Percentiles rank a stretch among this genome's conserved stretches.
Conservation (phyloP, 1,140 invertebrate genomes). For the Drosophila yakuba region DNA sequence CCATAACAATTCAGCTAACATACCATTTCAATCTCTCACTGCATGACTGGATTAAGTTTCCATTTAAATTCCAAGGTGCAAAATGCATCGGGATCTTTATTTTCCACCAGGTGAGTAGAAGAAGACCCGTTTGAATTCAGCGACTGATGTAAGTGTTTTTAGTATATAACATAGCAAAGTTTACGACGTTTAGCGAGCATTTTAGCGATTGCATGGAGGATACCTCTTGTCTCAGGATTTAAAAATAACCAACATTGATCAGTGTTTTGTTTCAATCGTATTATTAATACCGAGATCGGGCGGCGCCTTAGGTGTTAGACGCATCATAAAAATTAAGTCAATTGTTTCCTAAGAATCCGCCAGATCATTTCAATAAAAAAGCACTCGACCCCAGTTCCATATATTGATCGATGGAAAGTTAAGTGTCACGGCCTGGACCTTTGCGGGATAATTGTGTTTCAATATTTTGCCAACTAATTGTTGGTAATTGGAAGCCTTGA, state of each 20-base stretch:
- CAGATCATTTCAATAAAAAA: slow-evolving; percentile 41
- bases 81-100: slow-evolving; percentile 44
- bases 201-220: slow-evolving; percentile 21
- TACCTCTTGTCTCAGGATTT: slow-evolving; percentile 33
- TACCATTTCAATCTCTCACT: slow-evolving; percentile 15
- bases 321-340: slow-evolving; percentile 55
- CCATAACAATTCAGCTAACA: neutral
- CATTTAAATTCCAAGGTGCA: slow-evolving; percentile 50
- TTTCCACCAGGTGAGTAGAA: slow-evolving; percentile 12
- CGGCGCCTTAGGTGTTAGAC: slow-evolving; percentile 50
- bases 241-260: slow-evolving; percentile 51
- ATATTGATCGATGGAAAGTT: slow-evolving; percentile 59
- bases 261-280: slow-evolving; percentile 8
- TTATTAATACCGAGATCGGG: slow-evolving; percentile 19
- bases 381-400: slow-evolving; percentile 40
- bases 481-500: slow-evolving; percentile 62
- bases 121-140: slow-evolving; percentile 35
- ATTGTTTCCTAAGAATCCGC: slow-evolving; percentile 56
- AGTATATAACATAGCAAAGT: slow-evolving; percentile 54
- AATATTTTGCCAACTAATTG: slow-evolving; percentile 79
- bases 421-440: slow-evolving; percentile 67
- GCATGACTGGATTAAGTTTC: slow-evolving; percentile 39
- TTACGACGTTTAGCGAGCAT: slow-evolving; percentile 45
- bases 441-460: slow-evolving; percentile 46
- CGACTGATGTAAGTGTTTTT: slow-evolving; percentile 21